A percentile compares a stretch with the other conserved stretches of the same genome.
Conservation (phyloP, 1,140 invertebrate genomes). For the Berghia stephanieae region DNA sequence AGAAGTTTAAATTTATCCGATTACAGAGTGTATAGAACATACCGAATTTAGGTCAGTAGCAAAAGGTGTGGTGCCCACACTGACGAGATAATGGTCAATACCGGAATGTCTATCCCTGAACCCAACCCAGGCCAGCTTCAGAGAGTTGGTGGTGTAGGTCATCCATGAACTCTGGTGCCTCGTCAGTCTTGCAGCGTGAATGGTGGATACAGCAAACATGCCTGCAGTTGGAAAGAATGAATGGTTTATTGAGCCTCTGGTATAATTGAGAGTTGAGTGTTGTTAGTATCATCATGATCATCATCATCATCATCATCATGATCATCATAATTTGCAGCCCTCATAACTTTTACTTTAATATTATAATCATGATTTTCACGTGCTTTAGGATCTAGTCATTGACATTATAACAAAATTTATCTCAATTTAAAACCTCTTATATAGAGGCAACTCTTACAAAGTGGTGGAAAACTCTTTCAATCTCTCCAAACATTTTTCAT, state of each 20-base stretch:
- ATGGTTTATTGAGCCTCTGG: neutral
- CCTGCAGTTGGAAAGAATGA: constrained; percentile 23
- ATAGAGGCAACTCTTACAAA: too few relatives aligned
- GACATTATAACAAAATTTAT: too few relatives aligned
- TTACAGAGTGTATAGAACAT: neutral
- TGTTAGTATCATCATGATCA: neutral
- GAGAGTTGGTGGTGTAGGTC: constrained; percentile 31
- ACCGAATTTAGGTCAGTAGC: constrained; percentile 39
- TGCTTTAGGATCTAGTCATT: too few relatives aligned
- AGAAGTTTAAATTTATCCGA: neutral
- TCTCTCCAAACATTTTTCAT: too few relatives aligned
- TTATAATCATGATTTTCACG: too few relatives aligned
- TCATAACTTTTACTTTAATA: too few relatives aligned
- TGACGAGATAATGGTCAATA: constrained; percentile 38
- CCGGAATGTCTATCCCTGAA: constrained; percentile 46
- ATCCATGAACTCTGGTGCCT: constrained; percentile 36
- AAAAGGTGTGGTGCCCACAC: constrained; percentile 38
- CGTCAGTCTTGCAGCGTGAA: constrained; percentile 40
- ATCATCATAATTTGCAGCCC: too few relatives aligned
- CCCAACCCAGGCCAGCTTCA: constrained; percentile 46
- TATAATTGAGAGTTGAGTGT: neutral
- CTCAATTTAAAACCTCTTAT: too few relatives aligned
- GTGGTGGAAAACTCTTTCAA: too few relatives aligned
- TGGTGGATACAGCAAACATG: constrained; percentile 43
- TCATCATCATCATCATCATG: too few relatives aligned